Conservation (phyloP, 1,140 invertebrate genomes). For the Eriosoma lanigerum region DNA sequence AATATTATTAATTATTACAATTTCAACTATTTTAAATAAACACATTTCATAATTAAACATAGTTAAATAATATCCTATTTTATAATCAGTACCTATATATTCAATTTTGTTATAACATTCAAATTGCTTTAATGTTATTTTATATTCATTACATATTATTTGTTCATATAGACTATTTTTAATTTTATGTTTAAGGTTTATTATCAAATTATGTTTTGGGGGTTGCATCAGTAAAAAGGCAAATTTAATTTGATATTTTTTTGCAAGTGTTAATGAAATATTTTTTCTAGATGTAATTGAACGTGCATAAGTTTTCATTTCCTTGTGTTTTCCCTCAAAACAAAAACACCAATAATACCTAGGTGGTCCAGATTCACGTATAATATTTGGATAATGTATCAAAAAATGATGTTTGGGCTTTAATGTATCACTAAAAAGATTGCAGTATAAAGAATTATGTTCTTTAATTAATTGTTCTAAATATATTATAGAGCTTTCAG, state of each 20-base stretch:
- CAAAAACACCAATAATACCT: too few relatives aligned
- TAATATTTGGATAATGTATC: too few relatives aligned
- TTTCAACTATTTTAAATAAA: background rate
- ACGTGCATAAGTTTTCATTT: background rate
- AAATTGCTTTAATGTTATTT: background rate
- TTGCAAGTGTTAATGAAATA: background rate
- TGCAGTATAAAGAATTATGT: too few relatives aligned
- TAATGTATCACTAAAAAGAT: too few relatives aligned
- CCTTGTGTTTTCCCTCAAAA: too few relatives aligned
- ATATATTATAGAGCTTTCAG: too few relatives aligned
- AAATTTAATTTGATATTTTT: conserved; percentile 4
- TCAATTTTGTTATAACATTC: background rate
- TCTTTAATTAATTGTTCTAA: too few relatives aligned
- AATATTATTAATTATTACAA: background rate
- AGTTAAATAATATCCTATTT: background rate
- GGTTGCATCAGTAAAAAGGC: background rate
- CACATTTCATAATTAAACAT: background rate
- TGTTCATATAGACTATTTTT: too few relatives aligned
- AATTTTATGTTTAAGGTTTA: background rate
- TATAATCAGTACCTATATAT: background rate
- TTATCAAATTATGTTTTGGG: background rate
- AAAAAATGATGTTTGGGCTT: too few relatives aligned
- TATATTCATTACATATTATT: too few relatives aligned
- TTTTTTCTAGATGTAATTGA: background rate
- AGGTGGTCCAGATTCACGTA: too few relatives aligned